phyloP scores from a whole-genome alignment of 2,113 vertebrate genomes.

The Urocynchramus pylzowi region DNA sequence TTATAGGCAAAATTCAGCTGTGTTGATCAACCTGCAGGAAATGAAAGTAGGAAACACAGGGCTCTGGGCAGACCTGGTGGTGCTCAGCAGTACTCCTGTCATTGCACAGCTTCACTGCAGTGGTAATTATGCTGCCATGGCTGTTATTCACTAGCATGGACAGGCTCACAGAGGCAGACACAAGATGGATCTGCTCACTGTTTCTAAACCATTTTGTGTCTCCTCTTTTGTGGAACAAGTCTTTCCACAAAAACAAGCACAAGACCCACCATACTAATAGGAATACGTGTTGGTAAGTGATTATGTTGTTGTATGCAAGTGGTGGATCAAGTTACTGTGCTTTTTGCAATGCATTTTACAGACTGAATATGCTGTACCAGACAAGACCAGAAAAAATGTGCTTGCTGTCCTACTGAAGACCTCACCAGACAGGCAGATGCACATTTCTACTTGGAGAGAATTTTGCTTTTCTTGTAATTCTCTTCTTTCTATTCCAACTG shows the following conservation, averaged over 20 bases:
- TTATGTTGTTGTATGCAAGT: neutral
- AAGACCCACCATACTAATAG: neutral
- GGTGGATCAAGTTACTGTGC: neutral
- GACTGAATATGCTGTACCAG: neutral
- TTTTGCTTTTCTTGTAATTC: neutral
- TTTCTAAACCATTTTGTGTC: neutral
- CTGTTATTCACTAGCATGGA: neutral
- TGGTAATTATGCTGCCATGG: neutral
- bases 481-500: neutral
- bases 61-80: neutral
- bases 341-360: neutral
- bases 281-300: rapidly evolving
- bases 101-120: rapidly evolving
- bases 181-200: neutral
- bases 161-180: neutral
- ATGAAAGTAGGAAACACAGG: neutral
- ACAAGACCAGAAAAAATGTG: neutral
- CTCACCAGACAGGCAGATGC: neutral
- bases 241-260: neutral
- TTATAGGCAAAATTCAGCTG: neutral
- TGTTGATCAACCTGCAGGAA: neutral
- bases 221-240: neutral
- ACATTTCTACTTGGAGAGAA: neutral
- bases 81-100: neutral
- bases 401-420: neutral